phyloP scores from a whole-genome alignment of 2,113 vertebrate genomes.

The Murina feae region DNA sequence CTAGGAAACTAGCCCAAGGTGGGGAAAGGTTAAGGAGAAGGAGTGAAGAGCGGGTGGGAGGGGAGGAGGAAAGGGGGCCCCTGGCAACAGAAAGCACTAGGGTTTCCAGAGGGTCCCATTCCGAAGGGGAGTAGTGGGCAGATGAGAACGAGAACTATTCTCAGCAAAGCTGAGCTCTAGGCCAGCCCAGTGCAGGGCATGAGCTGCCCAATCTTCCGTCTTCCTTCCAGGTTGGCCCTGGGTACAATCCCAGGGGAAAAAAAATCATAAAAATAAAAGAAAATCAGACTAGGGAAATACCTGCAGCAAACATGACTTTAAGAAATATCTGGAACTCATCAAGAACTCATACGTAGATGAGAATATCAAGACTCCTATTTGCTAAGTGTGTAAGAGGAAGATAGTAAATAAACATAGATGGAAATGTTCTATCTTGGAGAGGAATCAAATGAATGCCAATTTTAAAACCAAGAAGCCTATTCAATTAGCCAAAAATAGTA shows the following conservation, averaged over 20 bases:
- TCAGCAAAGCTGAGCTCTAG: neutral
- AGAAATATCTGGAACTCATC: neutral
- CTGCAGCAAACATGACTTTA: neutral
- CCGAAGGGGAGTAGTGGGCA: neutral
- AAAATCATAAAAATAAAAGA: neutral
- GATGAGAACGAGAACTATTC: neutral
- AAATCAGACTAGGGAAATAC: neutral
- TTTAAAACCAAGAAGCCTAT: constrained; percentile 22
- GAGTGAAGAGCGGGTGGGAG: neutral
- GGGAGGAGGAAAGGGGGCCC: neutral
- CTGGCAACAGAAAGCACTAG: neutral
- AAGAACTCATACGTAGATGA: neutral
- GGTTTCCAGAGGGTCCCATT: neutral
- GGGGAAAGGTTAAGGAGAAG: neutral
- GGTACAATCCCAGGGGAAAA: neutral
- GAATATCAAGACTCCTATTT: neutral
- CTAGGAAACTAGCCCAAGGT: neutral
- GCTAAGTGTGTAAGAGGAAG: constrained; percentile 30
- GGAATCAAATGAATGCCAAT: constrained; percentile 45
- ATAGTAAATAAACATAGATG: constrained; percentile 32
- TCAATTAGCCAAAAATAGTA: neutral
- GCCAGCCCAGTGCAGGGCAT: neutral
- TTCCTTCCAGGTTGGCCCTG: neutral
- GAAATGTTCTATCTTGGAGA: neutral
- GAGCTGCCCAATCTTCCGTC: neutral